Evolutionary conservation across 2,113 vertebrate genomes (phyloP).

Genomic region (Triplophysa dalaica): DNA sequence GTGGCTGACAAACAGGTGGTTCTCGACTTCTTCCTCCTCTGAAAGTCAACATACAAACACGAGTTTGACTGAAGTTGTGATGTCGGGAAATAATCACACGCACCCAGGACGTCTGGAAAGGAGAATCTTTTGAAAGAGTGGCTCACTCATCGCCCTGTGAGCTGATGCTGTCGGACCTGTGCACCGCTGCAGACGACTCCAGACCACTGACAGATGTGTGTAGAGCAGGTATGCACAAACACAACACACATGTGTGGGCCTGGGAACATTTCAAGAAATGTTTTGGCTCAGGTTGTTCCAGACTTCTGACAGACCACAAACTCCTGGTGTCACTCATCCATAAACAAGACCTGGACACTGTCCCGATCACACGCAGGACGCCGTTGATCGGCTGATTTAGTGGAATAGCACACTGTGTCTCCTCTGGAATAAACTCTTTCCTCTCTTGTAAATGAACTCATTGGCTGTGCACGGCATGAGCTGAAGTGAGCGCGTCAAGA

Average conservation of each 20-base stretch:
- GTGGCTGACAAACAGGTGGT: no score
- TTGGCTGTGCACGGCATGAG: no score
- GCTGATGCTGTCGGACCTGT: background rate
- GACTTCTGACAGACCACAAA: constrained; percentile 35
- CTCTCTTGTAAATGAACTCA: no score
- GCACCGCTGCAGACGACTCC: background rate
- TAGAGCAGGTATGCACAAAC: constrained; percentile 29
- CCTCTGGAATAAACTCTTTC: no score
- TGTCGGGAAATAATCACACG: no score
- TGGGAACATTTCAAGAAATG: constrained; percentile 24
- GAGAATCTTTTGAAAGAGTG: background rate
- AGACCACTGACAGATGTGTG: constrained; percentile 41
- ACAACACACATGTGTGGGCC: constrained; percentile 37
- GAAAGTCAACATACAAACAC: no score
- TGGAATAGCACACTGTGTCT: constrained; percentile 4
- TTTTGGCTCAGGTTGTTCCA: constrained; percentile 11
- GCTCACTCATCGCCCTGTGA: background rate
- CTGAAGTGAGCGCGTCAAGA: no score
- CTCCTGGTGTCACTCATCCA: constrained; percentile 35
- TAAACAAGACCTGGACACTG: constrained; percentile 12
- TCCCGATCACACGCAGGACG: constrained; percentile 5
- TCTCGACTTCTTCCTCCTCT: no score
- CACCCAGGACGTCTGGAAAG: background rate
- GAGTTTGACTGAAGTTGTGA: no score
- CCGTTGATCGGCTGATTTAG: constrained; percentile 21